Evolutionary conservation across 2,113 vertebrate genomes (phyloP).

Genomic region (Hippocampus zosterae): DNA sequence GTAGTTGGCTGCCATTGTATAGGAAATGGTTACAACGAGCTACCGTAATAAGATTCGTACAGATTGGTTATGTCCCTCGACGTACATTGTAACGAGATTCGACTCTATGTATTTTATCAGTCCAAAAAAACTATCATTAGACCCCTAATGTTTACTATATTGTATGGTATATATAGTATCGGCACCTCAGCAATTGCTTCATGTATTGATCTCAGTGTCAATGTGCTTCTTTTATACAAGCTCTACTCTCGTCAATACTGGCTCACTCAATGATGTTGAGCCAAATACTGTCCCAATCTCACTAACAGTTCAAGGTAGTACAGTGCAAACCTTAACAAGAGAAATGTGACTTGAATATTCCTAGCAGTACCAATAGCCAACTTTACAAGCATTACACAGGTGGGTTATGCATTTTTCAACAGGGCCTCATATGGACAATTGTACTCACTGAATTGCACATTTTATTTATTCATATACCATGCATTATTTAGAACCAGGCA

Average conservation of each 20-base stretch:
- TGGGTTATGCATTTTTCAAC: conserved; percentile 42
- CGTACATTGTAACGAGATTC: too few relatives aligned
- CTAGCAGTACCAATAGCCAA: conserved; percentile 7
- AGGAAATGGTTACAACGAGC: too few relatives aligned
- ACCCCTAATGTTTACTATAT: too few relatives aligned
- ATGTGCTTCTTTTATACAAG: too few relatives aligned
- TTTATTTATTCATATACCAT: conserved; percentile 54
- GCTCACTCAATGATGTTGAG: not conserved
- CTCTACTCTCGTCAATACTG: not conserved
- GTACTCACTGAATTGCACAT: conserved; percentile 29
- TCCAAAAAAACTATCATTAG: too few relatives aligned
- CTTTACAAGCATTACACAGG: conserved; percentile 3
- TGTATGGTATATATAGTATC: too few relatives aligned
- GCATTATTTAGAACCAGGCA: conserved; percentile 53
- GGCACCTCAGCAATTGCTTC: too few relatives aligned
- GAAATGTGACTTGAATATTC: conserved; percentile 5
- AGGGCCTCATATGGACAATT: conserved; percentile 21
- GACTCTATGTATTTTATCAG: too few relatives aligned
- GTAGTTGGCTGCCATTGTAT: too few relatives aligned
- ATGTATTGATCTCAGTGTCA: too few relatives aligned
- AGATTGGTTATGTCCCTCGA: too few relatives aligned
- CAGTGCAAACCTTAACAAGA: conserved; percentile 16
- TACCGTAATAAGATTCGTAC: too few relatives aligned
- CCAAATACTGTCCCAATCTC: not conserved
- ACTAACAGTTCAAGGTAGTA: not conserved